Conservation (phyloP, 1,140 invertebrate species). For the Listronotus oregonensis region DNA sequence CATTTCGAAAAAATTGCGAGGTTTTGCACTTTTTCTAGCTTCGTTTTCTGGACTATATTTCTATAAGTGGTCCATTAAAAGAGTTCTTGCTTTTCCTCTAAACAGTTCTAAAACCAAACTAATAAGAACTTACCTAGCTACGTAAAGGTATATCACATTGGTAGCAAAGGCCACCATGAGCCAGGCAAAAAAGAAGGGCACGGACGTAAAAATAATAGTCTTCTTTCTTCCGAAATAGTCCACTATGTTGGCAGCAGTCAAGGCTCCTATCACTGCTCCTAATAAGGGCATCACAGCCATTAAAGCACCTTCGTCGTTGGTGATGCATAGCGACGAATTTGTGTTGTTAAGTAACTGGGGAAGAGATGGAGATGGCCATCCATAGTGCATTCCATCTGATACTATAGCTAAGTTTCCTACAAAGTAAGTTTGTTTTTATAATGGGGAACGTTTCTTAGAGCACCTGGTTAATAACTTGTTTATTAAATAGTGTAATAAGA, state of each 20-base stretch:
- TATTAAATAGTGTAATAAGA: no score
- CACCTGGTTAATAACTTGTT: no score
- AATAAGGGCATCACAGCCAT: slow-evolving; percentile 68
- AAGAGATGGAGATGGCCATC: slow-evolving; percentile 40
- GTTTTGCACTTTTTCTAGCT: no score
- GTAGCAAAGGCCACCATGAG: slow-evolving; percentile 59
- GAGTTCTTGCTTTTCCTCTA: no score
- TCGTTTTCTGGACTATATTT: no score
- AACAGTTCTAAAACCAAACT: no score
- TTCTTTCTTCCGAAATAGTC: slow-evolving; percentile 69
- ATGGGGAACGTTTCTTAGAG: no score
- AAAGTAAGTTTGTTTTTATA: slow-evolving; percentile 1
- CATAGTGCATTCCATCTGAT: slow-evolving; percentile 47
- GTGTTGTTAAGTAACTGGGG: slow-evolving; percentile 56
- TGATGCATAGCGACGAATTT: slow-evolving; percentile 48
- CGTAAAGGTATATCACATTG: slow-evolving; percentile 57
- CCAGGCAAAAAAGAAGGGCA: slow-evolving; percentile 69
- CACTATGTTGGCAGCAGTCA: slow-evolving; percentile 62
- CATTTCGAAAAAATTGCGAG: no score
- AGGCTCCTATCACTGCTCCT: slow-evolving; percentile 65
- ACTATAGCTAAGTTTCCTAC: slow-evolving; percentile 42
- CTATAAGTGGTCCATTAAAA: no score
- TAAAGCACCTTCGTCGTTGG: slow-evolving; percentile 58
- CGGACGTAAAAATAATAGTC: slow-evolving; percentile 61
- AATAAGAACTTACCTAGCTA: slow-evolving; percentile 59